phyloP scores from a whole-genome alignment of 1,140 invertebrate species.

The Dysdera silvatica region DNA sequence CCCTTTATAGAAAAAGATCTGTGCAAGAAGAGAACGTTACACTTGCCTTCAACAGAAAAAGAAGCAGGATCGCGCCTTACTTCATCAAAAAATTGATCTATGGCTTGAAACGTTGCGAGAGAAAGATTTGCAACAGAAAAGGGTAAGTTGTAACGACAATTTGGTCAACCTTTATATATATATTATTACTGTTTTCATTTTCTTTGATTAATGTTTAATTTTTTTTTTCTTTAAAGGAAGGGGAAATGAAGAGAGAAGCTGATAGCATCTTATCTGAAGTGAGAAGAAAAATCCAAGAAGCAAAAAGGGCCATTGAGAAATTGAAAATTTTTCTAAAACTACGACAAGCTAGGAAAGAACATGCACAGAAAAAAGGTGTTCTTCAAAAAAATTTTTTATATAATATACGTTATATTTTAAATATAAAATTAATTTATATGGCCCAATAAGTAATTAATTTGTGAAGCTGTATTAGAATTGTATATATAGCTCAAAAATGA shows the following conservation, averaged over 20 bases:
- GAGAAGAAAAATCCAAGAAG: conserved; percentile 57
- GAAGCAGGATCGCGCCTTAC: conserved; percentile 37
- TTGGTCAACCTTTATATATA: neutral
- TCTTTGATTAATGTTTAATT: neutral
- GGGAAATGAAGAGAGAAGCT: conserved; percentile 56
- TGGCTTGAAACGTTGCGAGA: conserved; percentile 54
- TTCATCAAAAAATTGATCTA: conserved; percentile 53
- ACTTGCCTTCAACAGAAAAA: neutral
- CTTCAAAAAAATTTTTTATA: too few relatives aligned
- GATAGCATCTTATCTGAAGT: conserved; percentile 61
- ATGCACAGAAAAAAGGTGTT: conserved; percentile 54
- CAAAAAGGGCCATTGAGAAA: conserved; percentile 54
- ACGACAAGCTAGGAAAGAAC: conserved; percentile 52
- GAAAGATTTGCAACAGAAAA: conserved; percentile 53
- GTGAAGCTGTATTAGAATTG: too few relatives aligned
- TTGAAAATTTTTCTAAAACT: conserved; percentile 56
- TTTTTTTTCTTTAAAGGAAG: conserved; percentile 47
- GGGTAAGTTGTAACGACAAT: conserved; percentile 42
- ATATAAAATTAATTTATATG: too few relatives aligned
- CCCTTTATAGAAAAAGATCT: too few relatives aligned
- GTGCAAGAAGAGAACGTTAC: too few relatives aligned
- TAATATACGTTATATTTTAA: too few relatives aligned
- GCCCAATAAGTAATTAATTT: too few relatives aligned
- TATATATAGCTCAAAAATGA: too few relatives aligned
- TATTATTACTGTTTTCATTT: neutral